Evolutionary conservation across 1,140 invertebrate genomes (phyloP), one percentile per base, ranked within the genome.

Genomic region (Macrobrachium rosenbergii): DNA sequence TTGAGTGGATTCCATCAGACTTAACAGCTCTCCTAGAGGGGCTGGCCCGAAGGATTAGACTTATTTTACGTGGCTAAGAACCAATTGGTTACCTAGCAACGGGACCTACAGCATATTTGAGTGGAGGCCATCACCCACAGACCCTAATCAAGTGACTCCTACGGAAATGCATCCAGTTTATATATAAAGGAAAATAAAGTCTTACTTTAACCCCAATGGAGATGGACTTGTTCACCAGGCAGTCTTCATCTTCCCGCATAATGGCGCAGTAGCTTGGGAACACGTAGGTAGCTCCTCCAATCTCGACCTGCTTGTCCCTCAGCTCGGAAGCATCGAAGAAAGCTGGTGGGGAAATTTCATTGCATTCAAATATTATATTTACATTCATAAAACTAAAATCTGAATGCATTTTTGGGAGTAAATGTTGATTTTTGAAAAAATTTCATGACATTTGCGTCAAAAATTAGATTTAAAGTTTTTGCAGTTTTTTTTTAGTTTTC

Each of bases 231-330:
- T 88, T 85, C 5, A 59, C 76, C 58, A 89, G 69, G 87, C 89
- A 89, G 21, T 75, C 60, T 10, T 69, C 63, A 6, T 87, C 84
- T 59, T 75, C 62, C 45, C 82, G 67, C 16, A 88, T 23, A 60
- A 90, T 81, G 60, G 87, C 81, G 23, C 89, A 90, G 43, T 89
- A 89, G n/a, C 75, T 72, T 6, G 89, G 89, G 72, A 90, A 90
- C 45, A 88, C 83, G 63, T 90, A 90, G 45, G 64, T 23, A 12
- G 86, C 89, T 2, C 87, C 89, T 3, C 83, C 89, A 17, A 90
- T 86, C 59, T 87, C 80, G 52, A 89, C 83, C 17, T 62, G 45
- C 19, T 67, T 67, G 7, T 88, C 89, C 21, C 73, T 45, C 16
- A 90, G 63, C 28, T 86, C 84, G 5, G 77, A 83, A 11, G 88